phyloP scores from a whole-genome alignment of 2,797 vertebrate species.

The Lemur catta region DNA sequence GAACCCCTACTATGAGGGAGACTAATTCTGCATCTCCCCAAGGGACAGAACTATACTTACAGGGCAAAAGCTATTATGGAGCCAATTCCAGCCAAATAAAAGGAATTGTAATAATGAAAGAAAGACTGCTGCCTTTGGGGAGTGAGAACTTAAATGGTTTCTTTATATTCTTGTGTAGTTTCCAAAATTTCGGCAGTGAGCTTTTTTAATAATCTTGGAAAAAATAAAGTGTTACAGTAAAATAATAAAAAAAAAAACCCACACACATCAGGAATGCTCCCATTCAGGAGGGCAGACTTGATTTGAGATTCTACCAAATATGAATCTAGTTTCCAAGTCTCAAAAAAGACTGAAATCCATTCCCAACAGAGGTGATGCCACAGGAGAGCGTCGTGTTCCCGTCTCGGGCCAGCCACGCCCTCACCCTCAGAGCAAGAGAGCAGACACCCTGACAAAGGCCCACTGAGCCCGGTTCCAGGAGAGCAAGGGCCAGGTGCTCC shows the following conservation, averaged over 20 bases:
- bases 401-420: neutral
- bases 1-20: neutral
- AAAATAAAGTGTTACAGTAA: neutral
- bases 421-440: neutral
- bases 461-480: neutral
- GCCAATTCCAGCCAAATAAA: neutral
- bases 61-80: neutral
- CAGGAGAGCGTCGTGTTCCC: fast-evolving
- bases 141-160: neutral
- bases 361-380: neutral
- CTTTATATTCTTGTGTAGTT: neutral
- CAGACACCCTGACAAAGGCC: neutral
- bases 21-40: neutral
- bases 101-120: neutral
- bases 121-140: neutral
- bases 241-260: neutral
- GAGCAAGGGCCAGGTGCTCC: neutral
- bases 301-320: neutral
- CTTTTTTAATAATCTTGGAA: neutral
- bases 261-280: neutral
- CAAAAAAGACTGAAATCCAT: neutral
- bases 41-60: neutral
- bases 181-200: neutral
- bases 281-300: neutral
- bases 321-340: neutral